Conservation (phyloP, 2,113 vertebrate genomes). For the Bolborhynchus lineola region DNA sequence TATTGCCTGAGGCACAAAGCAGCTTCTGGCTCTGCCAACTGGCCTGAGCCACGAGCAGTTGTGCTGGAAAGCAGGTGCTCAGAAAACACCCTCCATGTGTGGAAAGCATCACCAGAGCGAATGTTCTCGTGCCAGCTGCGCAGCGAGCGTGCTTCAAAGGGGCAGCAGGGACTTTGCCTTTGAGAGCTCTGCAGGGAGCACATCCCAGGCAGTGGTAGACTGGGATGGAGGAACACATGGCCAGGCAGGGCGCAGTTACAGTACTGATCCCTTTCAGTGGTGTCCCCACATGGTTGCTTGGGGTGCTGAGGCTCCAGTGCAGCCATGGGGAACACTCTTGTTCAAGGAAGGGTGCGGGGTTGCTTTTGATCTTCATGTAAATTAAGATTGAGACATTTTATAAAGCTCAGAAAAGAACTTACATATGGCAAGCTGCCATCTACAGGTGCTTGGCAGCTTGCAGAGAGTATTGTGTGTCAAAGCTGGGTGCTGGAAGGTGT, state of each 20-base stretch:
- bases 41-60: conserved; percentile 35
- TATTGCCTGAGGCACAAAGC: conserved; percentile 60
- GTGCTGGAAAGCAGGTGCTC: conserved; percentile 37
- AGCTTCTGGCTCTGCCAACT: conserved; percentile 60
- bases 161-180: neutral
- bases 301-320: neutral
- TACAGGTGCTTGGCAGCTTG: neutral
- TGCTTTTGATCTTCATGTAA: neutral
- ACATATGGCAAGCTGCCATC: conserved; percentile 9
- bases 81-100: conserved; percentile 8
- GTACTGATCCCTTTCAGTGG: fast-evolving
- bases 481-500: neutral
- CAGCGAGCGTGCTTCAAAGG: neutral
- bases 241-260: neutral
- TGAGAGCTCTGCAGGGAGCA: neutral
- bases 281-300: fast-evolving
- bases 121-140: neutral
- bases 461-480: neutral
- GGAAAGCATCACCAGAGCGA: conserved; percentile 47
- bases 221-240: neutral
- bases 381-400: neutral
- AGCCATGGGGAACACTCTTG: fast-evolving
- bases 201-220: neutral
- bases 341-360: neutral
- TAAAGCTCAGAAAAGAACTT: neutral